Evolutionary conservation across 2,113 vertebrate species (phyloP).

Genomic region (Erpornis zantholeuca): DNA sequence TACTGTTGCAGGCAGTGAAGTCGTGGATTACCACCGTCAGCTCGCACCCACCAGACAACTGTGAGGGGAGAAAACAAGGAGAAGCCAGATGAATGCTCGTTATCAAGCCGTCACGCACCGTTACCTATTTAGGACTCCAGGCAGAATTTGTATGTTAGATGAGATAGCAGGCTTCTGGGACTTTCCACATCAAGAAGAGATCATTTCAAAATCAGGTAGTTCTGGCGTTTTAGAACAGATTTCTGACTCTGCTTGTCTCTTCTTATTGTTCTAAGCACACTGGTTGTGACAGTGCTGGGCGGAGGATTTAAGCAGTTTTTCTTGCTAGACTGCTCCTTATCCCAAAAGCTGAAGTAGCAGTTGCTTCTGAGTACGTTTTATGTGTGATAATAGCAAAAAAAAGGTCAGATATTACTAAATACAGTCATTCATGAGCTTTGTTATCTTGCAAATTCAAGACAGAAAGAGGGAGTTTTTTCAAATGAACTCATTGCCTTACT

Average conservation of each 20-base stretch:
- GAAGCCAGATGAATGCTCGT: background rate
- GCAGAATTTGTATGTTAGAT: background rate
- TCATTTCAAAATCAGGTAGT: background rate
- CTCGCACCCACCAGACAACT: conserved; percentile 98
- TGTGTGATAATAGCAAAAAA: background rate
- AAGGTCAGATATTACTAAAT: background rate
- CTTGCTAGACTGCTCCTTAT: conserved; percentile 52
- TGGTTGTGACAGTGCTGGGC: conserved; percentile 20
- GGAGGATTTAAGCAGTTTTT: conserved; percentile 52
- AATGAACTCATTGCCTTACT: background rate
- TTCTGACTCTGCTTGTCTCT: background rate
- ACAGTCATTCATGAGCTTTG: background rate
- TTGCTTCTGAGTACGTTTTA: background rate
- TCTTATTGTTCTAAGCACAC: background rate
- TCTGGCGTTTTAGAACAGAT: background rate
- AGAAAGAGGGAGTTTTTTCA: background rate
- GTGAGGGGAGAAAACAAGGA: conserved; percentile 5
- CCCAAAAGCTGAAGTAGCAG: background rate
- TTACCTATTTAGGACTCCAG: conserved; percentile 5
- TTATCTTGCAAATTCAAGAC: background rate
- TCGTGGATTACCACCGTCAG: conserved; percentile 97
- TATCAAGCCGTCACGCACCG: background rate
- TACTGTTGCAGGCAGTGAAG: conserved; percentile 94
- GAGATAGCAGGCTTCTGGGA: background rate
- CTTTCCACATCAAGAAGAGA: background rate